Conservation (phyloP, 92 coral and sea anemone genomes). For the Chrysogorgia sp. region DNA sequence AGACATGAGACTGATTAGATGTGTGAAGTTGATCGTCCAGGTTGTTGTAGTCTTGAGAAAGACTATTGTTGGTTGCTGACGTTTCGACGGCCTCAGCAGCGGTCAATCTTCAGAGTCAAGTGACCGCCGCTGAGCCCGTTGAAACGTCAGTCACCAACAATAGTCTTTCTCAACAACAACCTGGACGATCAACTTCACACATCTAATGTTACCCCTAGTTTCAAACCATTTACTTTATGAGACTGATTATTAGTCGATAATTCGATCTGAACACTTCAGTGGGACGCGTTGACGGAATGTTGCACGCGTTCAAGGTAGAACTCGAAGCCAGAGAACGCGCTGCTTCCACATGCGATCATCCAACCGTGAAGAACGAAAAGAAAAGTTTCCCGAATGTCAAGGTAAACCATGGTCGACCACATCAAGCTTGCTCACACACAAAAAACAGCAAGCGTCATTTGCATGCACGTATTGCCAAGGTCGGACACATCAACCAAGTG, state of each 20-base stretch:
- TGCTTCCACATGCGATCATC: conserved; percentile 2
- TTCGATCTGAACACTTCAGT: not conserved
- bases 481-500: not conserved
- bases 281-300: not conserved
- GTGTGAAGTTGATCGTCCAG: too few relatives aligned
- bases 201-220: not conserved
- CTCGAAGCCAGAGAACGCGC: not conserved
- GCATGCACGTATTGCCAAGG: not conserved
- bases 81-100: too few relatives aligned
- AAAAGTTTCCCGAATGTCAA: not conserved
- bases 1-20: too few relatives aligned
- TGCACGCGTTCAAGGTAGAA: not conserved
- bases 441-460: not conserved
- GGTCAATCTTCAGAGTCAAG: too few relatives aligned
- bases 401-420: not conserved
- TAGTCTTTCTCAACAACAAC: too few relatives aligned
- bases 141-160: too few relatives aligned
- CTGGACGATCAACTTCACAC: too few relatives aligned
- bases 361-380: not conserved
- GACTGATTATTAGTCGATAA: too few relatives aligned
- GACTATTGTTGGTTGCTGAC: too few relatives aligned
- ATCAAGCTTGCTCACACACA: not conserved
- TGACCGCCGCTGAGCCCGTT: too few relatives aligned
- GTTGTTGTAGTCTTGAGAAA: too few relatives aligned
- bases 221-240: too few relatives aligned